Conservation (phyloP, 2,797 vertebrate genomes). For the Sibirionetta formosa region DNA sequence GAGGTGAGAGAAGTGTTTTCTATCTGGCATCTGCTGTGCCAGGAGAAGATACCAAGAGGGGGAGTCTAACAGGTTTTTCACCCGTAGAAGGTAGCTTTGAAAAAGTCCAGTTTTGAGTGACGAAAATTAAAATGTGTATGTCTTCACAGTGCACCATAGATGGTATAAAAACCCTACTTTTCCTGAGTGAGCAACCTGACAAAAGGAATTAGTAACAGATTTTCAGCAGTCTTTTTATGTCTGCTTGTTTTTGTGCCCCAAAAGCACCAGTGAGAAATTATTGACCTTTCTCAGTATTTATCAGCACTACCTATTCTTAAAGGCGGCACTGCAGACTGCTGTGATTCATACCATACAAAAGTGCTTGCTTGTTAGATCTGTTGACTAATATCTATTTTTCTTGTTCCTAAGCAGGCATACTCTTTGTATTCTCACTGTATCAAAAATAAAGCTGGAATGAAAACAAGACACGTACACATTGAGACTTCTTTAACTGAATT, state of each 20-base stretch:
- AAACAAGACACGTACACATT: neutral
- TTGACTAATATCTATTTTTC: constrained; percentile 7
- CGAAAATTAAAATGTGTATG: neutral
- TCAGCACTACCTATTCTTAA: constrained; percentile 6
- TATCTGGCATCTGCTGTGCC: neutral
- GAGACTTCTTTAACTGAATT: neutral
- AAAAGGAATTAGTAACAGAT: neutral
- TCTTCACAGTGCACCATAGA: neutral
- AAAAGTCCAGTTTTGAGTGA: neutral
- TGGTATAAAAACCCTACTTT: neutral
- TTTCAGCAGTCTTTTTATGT: neutral
- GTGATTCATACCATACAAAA: neutral
- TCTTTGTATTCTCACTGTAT: neutral
- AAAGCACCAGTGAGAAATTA: constrained; percentile 12
- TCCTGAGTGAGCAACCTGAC: neutral
- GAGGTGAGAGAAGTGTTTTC: neutral
- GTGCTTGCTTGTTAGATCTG: neutral
- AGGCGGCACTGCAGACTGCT: neutral
- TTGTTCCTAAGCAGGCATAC: neutral
- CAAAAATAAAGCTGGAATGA: neutral
- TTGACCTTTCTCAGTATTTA: constrained; percentile 46
- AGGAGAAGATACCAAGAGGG: neutral
- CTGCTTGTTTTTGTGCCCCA: neutral
- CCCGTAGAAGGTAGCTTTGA: neutral
- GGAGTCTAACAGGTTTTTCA: neutral